Evolutionary conservation across 1,140 invertebrate species (phyloP), one percentile per base, ranked within the genome.

Genomic region (Drosophila suzukii): DNA sequence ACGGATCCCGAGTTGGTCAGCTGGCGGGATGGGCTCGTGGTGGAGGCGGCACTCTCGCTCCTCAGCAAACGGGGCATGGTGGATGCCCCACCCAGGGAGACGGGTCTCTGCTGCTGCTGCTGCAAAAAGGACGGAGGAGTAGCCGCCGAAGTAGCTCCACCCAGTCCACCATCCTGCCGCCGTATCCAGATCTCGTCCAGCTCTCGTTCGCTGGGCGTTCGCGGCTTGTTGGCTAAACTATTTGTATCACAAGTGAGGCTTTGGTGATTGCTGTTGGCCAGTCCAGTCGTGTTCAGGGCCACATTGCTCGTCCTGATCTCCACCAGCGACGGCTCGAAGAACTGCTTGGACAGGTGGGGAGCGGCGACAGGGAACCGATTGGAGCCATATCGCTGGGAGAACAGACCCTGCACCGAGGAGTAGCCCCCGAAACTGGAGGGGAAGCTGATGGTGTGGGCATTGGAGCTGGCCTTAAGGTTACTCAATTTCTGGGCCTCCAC

Each of bases 281-380:
- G 34, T 6, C 74, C 74, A 17, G 47, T 27, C 3, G 49, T 62
- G 46, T 95, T 94, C 10, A 95, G 90, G 1, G 95, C 95, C 39
- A 94, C 93, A 53, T 94, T 93, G 75, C 94, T 96, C 66, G 95
- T 95, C 83, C 96, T 96, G 93, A 97, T 96, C 92, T 96, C 96
- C 62, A 97, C 95, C 59, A 97, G 92, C 67, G 95, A 96, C 70
- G 95, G 95, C 91, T 97, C 96, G 84, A 97, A 97, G 93, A 96
- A 97, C 63, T 95, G 94, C 74, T 95, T 95, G 91, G 97, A 96
- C 39, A 96, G 93, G 92, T 97, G 96, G 6, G 92, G 92, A 15
- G 59, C 54, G 39, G 96, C 81, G 7, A 27, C 24, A 6, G 90
- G 68, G 39, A 58, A 73, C 7, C 84, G 88, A 66, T 91, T 58